These are phyloP conservation scores for Lacerta bilineata DNA, from an alignment of 2,797 vertebrate genomes.

Conservation along the genomic window DNA sequence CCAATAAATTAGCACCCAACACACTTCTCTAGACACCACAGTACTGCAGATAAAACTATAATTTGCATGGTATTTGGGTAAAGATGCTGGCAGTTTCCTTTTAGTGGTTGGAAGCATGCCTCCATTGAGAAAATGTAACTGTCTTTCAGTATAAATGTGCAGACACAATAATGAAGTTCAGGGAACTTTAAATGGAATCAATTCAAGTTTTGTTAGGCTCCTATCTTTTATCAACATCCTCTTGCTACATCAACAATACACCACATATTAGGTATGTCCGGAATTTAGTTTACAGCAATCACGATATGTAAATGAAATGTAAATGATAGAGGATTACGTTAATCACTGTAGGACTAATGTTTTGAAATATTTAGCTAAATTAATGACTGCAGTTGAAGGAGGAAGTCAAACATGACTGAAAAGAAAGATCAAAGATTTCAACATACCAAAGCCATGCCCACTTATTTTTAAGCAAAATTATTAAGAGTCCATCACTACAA, in stretches of 20 bases:
- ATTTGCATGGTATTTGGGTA: background rate
- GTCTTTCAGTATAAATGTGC: background rate
- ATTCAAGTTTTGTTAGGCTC: background rate
- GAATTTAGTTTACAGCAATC: constrained; percentile 57
- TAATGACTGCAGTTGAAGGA: constrained; percentile 52
- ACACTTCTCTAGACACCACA: background rate
- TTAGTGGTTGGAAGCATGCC: background rate
- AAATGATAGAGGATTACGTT: constrained; percentile 62
- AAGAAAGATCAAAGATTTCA: constrained; percentile 44
- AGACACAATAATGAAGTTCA: background rate
- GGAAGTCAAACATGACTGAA: constrained; percentile 39
- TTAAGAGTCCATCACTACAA: constrained; percentile 1
- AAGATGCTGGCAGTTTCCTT: background rate
- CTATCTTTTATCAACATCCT: background rate
- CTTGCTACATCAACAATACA: constrained; percentile 14
- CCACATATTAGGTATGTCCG: background rate
- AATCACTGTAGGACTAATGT: constrained; percentile 60
- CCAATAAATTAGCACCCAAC: background rate
- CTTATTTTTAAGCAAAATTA: background rate
- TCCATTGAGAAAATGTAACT: background rate
- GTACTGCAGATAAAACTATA: background rate
- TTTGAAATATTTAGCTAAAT: constrained; percentile 58
- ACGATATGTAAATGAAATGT: constrained; percentile 56
- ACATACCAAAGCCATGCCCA: constrained; percentile 21
- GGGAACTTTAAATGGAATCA: background rate